Conservation (phyloP, 2,888 invertebrate genomes). For the Pseudeuparius sepicola region DNA sequence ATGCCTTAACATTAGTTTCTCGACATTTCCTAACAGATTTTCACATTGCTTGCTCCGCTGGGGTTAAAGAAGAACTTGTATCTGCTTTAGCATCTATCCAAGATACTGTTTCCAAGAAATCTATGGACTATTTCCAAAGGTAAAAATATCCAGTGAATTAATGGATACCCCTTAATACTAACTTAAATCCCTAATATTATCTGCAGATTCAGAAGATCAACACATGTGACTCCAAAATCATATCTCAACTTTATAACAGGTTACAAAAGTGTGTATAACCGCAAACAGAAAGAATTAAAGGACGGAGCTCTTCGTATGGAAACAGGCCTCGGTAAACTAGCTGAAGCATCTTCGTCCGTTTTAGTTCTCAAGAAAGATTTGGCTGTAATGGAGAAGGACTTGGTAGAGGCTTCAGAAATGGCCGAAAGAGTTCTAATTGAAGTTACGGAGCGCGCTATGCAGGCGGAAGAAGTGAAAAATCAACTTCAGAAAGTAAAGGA, state of each 20-base stretch:
- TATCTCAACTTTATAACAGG: conserved; percentile 90
- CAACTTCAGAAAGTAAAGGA: conserved; percentile 92
- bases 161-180: conserved; percentile 4
- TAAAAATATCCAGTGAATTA: conserved; percentile 25
- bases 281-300: conserved; percentile 78
- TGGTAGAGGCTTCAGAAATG: conserved; percentile 83
- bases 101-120: conserved; percentile 78
- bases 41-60: conserved; percentile 72
- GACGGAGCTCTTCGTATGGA: conserved; percentile 88
- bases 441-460: conserved; percentile 84
- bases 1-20: conserved; percentile 85
- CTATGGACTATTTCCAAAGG: conserved; percentile 75
- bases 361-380: conserved; percentile 82
- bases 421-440: conserved; percentile 73
- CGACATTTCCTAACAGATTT: conserved; percentile 82
- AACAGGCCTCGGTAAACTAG: conserved; percentile 84
- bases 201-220: conserved; percentile 71
- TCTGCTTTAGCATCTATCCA: conserved; percentile 88
- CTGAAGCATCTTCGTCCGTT: conserved; percentile 88
- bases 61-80: conserved; percentile 76
- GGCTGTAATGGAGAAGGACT: conserved; percentile 86
- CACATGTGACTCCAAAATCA: conserved; percentile 93
- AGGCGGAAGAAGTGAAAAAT: conserved; percentile 91
- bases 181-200: too few relatives aligned
- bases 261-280: conserved; percentile 84